These are phyloP conservation scores for Solenopsis invicta DNA, from an alignment of 1,140 invertebrate genomes.

Conservation along the genomic window DNA sequence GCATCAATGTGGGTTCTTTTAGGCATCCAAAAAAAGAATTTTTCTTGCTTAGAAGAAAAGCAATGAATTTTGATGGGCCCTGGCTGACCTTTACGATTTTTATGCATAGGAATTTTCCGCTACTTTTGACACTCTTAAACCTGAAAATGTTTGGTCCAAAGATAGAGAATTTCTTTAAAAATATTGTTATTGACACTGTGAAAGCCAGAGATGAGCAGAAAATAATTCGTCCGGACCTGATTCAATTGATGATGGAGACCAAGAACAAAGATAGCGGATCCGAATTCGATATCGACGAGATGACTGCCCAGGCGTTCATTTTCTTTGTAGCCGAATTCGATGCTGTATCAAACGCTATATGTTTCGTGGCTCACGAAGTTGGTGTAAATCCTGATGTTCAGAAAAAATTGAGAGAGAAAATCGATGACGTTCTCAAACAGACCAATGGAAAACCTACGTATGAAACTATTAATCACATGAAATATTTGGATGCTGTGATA, in stretches of 20 bases:
- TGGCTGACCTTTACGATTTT: not conserved
- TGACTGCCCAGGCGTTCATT: slow-evolving; percentile 60
- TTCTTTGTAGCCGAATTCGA: slow-evolving; percentile 61
- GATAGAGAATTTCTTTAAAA: slow-evolving; percentile 15
- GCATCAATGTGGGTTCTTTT: slow-evolving; percentile 51
- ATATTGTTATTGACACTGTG: not conserved
- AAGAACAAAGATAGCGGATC: not conserved
- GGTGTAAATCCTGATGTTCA: slow-evolving; percentile 40
- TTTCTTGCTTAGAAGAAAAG: not conserved
- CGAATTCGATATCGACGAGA: slow-evolving; percentile 24
- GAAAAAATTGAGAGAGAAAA: slow-evolving; percentile 12
- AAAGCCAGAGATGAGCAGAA: slow-evolving; percentile 43
- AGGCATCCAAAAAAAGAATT: slow-evolving; percentile 60
- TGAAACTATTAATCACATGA: slow-evolving; percentile 47
- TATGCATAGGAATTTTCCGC: slow-evolving; percentile 22
- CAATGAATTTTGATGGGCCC: not conserved
- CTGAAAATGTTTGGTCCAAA: slow-evolving; percentile 29
- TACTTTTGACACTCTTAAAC: not conserved
- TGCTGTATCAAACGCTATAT: not conserved
- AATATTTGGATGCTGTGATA: slow-evolving; percentile 57
- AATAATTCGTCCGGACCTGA: slow-evolving; percentile 43
- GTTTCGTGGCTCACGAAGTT: not conserved
- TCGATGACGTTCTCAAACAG: not conserved
- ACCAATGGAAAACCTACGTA: slow-evolving; percentile 30
- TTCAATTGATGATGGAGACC: slow-evolving; percentile 66